Evolutionary conservation across 2,888 invertebrate species (phyloP), one percentile per base, ranked within the genome.

Genomic region (Pammene fasciana): DNA sequence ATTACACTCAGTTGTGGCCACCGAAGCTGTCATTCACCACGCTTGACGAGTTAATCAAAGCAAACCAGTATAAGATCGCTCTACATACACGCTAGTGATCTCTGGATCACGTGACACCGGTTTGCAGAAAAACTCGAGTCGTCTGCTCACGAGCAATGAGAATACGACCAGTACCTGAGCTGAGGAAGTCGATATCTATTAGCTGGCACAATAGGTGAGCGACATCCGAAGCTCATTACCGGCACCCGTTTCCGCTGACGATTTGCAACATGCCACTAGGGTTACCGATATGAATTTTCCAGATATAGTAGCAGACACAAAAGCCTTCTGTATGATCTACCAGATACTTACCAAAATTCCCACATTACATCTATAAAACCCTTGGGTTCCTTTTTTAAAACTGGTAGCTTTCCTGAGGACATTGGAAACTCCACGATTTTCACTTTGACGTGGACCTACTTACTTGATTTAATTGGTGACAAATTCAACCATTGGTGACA

Each of bases 141-240:
- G 34, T 13, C 13, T 34, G 54, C n/a, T 2, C 34, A 54, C 7
- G 34, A 26, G 54, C 34, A 9, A 10, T 7, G 34, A 54, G 10
- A 5, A n/a, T n/a, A 13, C 54, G 34, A n/a, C 8, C 86, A 84
- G 82, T 78, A 78, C 79, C 83, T 86, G 84, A 83, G 87, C 87
- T 87, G 82, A 92, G 92, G 92, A 92, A 92, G 92, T 91, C 90
- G 82, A 90, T 90, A 92, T 91, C 91, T 92, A 92, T 92, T 91
- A 91, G 90, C 89, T 83, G 76, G 87, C 89, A 92, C 92, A 92
- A 92, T 92, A 92, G 92, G 88, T 90, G 90, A 91, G 90, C 90
- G 91, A 91, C 89, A 92, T 92, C 92, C 92, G 92, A 92, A 91
- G 89, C 92, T 91, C 92, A 90, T 92, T 92, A 91, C 86, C 87